Conservation (phyloP, 2,888 invertebrate genomes). For the Oligia strigilis region DNA sequence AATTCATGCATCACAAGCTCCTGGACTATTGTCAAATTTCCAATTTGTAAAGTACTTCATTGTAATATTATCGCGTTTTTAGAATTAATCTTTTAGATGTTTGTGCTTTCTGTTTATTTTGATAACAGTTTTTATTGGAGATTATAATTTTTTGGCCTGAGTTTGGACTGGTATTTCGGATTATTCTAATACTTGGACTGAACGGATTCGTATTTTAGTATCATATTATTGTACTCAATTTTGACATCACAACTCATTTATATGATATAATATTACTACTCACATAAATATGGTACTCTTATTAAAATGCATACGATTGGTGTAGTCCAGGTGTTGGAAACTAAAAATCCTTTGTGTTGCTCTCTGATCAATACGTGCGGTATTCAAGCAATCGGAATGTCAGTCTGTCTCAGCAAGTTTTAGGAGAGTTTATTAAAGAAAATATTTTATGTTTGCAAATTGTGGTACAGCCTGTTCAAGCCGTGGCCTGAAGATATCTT, state of each 20-base stretch:
- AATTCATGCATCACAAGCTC: constrained; percentile 63
- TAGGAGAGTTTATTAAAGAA: constrained; percentile 26
- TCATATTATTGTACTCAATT: not conserved
- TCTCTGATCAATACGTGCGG: not conserved
- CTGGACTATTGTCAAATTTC: constrained; percentile 71
- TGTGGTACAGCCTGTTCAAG: constrained; percentile 19
- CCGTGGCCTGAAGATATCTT: constrained; percentile 18
- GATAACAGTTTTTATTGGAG: constrained; percentile 26
- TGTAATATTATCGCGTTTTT: constrained; percentile 66
- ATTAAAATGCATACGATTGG: not conserved
- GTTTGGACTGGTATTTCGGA: constrained; percentile 36
- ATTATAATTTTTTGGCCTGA: constrained; percentile 27
- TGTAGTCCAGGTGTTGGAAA: constrained; percentile 14
- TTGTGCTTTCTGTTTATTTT: constrained; percentile 71
- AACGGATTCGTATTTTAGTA: not conserved
- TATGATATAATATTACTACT: not conserved
- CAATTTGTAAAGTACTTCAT: constrained; percentile 77
- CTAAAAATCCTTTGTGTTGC: constrained; percentile 4
- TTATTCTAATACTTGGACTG: constrained; percentile 10
- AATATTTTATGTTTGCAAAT: constrained; percentile 25
- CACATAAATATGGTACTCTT: not conserved
- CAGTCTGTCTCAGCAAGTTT: constrained; percentile 30
- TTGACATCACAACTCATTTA: not conserved
- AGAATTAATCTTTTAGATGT: constrained; percentile 67
- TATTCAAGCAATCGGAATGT: not conserved